Evolutionary conservation across 2,113 vertebrate genomes (phyloP), one percentile per base, ranked within the genome.

Genomic region (Phalacrocorax pelagicus): DNA sequence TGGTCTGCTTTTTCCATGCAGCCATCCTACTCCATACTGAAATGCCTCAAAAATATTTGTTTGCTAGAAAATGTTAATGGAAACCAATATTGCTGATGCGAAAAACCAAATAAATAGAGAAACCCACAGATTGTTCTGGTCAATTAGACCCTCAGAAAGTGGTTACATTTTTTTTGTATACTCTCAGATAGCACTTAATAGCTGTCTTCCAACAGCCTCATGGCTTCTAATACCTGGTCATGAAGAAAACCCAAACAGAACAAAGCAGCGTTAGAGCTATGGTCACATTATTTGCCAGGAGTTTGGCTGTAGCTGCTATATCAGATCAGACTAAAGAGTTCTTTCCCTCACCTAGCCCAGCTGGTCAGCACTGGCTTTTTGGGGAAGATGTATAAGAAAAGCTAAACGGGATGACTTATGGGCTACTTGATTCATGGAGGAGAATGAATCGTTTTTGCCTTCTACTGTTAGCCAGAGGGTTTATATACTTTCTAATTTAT

Each of bases 1-100:
- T 91, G 92, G 86, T 86, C 94, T 90, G 82, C 86, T 63, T 83
- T 92, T 86, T 34, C 75, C 61, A 27, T 16, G 21, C 67, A 92
- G 85, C 46, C 79, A 17, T 79, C 65, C 80, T 83, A 21, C 36
- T 83, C 63, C 44, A 4, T 7, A 12, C 90, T 49, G 63, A 93
- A 95, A 78, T 44, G 71, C 42, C 55, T 86, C 61, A 88, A 55
- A 78, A 84, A 78, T 30, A 34, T 67, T 86, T 94, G 47, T 88
- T 90, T 88, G 83, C 44, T 85, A 75, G 77, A 86, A 92, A 84
- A 86, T 72, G 16, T 89, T 52, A 40, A 47, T 67, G 73, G 61
- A 92, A 87, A 81, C 40, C 52, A 63, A 61, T 81, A 61, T 10
- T 22, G 30, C 61, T 75, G 80, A 54, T 65, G 46, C 88, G 72